phyloP scores from a whole-genome alignment of 2,888 invertebrate species.

The Xestia sexstrigata region DNA sequence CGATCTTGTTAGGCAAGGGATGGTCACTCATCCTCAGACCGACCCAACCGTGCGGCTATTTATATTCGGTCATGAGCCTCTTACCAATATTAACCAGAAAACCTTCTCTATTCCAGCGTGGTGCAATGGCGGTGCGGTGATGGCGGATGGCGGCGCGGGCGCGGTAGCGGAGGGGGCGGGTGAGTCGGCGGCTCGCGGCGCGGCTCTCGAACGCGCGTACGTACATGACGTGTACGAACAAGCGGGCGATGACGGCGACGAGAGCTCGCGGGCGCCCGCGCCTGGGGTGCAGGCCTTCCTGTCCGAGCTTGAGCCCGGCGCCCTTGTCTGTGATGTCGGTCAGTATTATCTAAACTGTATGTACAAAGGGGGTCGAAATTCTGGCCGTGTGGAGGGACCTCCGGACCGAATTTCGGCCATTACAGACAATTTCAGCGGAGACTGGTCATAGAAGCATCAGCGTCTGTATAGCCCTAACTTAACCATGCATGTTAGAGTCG shows the following conservation, averaged over 20 bases:
- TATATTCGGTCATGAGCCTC: background rate
- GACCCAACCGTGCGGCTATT: background rate
- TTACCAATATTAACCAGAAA: background rate
- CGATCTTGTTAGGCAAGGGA: background rate
- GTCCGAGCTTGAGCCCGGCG: constrained; percentile 96
- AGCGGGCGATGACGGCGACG: constrained; percentile 92
- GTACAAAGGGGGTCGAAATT: background rate
- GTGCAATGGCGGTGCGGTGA: constrained; percentile 88
- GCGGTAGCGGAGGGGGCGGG: constrained; percentile 74
- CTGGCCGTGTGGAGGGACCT: background rate
- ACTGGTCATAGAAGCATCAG: too few species aligned
- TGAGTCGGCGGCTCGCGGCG: constrained; percentile 82
- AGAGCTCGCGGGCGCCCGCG: constrained; percentile 82
- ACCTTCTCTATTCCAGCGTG: constrained; percentile 75
- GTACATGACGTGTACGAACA: constrained; percentile 99
- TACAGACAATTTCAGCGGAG: background rate
- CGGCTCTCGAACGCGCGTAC: constrained; percentile 92
- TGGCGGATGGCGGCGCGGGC: constrained; percentile 85
- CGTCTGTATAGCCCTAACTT: too few species aligned
- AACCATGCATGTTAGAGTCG: too few species aligned
- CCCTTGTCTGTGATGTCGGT: constrained; percentile 98
- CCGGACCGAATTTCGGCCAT: background rate
- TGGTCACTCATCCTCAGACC: background rate
- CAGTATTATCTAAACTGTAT: constrained; percentile 77
- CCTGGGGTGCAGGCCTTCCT: constrained; percentile 96